A percentile compares a stretch with the other conserved stretches of the same genome.
Conservation (phyloP, 2,888 invertebrate species). For the Lordiphosa fenestrarum region DNA sequence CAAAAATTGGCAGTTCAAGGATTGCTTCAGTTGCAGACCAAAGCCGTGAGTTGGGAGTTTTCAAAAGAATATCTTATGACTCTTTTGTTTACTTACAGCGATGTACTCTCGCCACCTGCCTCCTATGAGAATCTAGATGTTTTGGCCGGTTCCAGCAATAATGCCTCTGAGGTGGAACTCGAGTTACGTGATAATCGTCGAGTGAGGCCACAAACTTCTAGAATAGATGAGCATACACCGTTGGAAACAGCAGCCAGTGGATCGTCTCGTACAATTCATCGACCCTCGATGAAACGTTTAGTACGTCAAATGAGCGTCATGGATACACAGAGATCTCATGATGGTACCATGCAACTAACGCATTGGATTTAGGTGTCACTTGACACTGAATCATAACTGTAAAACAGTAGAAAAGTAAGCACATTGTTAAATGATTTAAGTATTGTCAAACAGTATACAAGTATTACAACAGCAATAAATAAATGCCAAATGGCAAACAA, state of each 20-base stretch:
- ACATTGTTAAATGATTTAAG: too few relatives aligned
- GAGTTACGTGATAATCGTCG: slow-evolving; percentile 72
- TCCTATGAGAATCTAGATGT: slow-evolving; percentile 89
- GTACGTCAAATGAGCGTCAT: slow-evolving; percentile 89
- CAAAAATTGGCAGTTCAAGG: slow-evolving; percentile 88
- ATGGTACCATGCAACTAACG: slow-evolving; percentile 91
- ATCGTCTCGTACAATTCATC: slow-evolving; percentile 53
- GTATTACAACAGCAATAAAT: too few relatives aligned
- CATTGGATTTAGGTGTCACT: slow-evolving; percentile 87
- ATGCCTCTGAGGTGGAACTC: slow-evolving; percentile 71
- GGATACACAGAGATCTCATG: slow-evolving; percentile 89
- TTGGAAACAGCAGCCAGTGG: slow-evolving; percentile 31
- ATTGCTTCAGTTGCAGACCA: slow-evolving; percentile 88
- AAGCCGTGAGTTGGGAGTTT: slow-evolving; percentile 81
- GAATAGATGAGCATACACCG: slow-evolving; percentile 81
- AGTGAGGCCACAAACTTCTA: slow-evolving; percentile 42
- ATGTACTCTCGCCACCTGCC: slow-evolving; percentile 79
- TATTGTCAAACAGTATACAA: too few relatives aligned
- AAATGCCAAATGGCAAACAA: too few relatives aligned
- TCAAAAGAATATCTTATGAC: too few relatives aligned
- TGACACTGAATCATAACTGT: too few relatives aligned
- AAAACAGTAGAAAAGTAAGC: too few relatives aligned
- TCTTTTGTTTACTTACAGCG: slow-evolving; percentile 19
- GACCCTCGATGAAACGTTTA: slow-evolving; percentile 85
- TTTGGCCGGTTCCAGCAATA: slow-evolving; percentile 80